Percentiles rank a stretch among this genome's conserved stretches.
These are phyloP conservation scores for Metopia argyrocephala DNA, from an alignment of 2,888 invertebrate species.

Conservation along the genomic window DNA sequence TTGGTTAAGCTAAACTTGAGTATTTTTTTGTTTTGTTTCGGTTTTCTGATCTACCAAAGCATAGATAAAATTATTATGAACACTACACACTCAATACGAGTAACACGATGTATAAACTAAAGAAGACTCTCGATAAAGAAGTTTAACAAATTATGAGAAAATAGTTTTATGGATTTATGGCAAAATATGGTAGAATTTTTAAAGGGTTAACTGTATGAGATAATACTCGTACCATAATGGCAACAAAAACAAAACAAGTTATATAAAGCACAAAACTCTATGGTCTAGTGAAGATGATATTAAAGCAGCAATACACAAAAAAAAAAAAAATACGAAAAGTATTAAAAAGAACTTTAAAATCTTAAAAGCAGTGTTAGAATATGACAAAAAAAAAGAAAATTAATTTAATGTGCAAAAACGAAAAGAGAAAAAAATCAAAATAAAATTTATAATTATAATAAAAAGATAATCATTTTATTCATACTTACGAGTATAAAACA, in stretches of 20 bases:
- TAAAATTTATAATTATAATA: slow-evolving; percentile 35
- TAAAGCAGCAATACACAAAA: slow-evolving; percentile 9
- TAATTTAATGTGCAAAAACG: neutral
- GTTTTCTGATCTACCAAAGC: neutral
- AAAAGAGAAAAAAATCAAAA: slow-evolving; percentile 23
- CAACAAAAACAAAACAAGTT: slow-evolving; percentile 54
- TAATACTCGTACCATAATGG: slow-evolving; percentile 9
- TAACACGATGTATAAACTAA: neutral
- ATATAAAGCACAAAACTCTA: slow-evolving; percentile 62
- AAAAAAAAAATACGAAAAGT: neutral
- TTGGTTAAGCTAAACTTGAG: slow-evolving; percentile 29
- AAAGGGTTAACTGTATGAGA: slow-evolving; percentile 44
- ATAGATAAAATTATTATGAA: slow-evolving; percentile 6
- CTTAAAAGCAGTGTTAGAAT: slow-evolving; percentile 9
- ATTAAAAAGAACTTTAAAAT: slow-evolving; percentile 11
- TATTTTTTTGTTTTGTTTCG: neutral
- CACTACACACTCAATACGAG: slow-evolving; percentile 28
- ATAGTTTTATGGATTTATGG: neutral
- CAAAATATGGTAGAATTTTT: neutral
- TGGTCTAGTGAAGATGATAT: slow-evolving; percentile 65
- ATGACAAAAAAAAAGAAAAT: slow-evolving; percentile 2
- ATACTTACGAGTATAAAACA: too few species aligned
- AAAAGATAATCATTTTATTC: slow-evolving; percentile 27
- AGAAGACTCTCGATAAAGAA: neutral
- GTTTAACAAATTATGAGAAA: neutral